A percentile compares a stretch with the other conserved stretches of the same genome.
Evolutionary conservation across 2,113 vertebrate genomes (phyloP).

Genomic region (Nothobranchius kuhntae): DNA sequence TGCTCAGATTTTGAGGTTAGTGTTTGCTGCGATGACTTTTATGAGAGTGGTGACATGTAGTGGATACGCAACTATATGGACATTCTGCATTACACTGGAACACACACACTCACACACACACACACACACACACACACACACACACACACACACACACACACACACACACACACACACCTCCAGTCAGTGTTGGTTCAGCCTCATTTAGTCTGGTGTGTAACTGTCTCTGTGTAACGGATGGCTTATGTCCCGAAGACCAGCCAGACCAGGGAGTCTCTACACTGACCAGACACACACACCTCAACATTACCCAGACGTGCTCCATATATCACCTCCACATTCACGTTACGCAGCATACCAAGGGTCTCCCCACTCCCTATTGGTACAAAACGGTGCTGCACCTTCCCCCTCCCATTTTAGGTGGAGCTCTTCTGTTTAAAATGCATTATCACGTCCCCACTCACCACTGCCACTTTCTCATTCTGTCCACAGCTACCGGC

Average conservation of each 20-base stretch:
- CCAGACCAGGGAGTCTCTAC: constrained; percentile 48
- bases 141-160: constrained; percentile 29
- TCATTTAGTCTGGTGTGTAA: constrained; percentile 73
- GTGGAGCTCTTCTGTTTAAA: constrained; percentile 46
- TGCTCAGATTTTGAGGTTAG: constrained; percentile 44
- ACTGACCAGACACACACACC: constrained; percentile 43
- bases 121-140: constrained; percentile 16
- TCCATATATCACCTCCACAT: constrained; percentile 61
- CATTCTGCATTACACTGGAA: background rate
- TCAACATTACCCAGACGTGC: constrained; percentile 65
- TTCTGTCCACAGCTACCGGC: constrained; percentile 70
- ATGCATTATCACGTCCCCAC: constrained; percentile 56
- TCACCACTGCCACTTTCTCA: constrained; percentile 64
- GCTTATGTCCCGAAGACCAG: constrained; percentile 53
- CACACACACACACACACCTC: constrained; percentile 57
- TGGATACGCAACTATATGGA: constrained; percentile 1
- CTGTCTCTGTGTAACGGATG: constrained; percentile 69
- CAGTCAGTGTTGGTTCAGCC: constrained; percentile 64
- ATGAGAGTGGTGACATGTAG: constrained; percentile 32
- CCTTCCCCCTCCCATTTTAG: constrained; percentile 6
- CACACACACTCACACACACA: background rate
- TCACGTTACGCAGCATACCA: constrained; percentile 31
- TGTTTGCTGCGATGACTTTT: constrained; percentile 42
- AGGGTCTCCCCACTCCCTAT: constrained; percentile 8
- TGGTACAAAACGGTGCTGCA: background rate